Percentiles rank a stretch among this genome's conserved stretches.
phyloP scores from a whole-genome alignment of 2,888 invertebrate species.

The Ichneumoninae sp. region DNA sequence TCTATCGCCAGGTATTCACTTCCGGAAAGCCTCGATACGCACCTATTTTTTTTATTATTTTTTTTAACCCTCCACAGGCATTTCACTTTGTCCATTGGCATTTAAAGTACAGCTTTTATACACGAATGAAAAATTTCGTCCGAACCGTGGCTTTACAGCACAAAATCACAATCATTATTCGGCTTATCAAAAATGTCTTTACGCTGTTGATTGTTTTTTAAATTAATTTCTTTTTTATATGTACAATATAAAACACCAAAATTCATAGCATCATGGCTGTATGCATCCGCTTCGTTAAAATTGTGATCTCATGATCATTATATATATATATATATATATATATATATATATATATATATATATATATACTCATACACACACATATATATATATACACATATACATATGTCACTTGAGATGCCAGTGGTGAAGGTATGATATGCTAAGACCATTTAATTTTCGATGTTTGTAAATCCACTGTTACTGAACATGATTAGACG shows the following conservation, averaged over 20 bases:
- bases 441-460: conserved; percentile 23
- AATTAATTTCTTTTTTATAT: neutral
- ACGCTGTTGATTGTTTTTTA: conserved; percentile 11
- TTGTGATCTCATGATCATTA: conserved; percentile 50
- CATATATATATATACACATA: neutral
- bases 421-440: conserved; percentile 68
- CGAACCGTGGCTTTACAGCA: conserved; percentile 33
- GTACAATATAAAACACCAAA: conserved; percentile 11
- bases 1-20: conserved; percentile 78
- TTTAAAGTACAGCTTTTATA: conserved; percentile 64
- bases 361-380: neutral
- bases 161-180: conserved; percentile 48
- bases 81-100: conserved; percentile 66
- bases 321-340: neutral
- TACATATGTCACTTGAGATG: conserved; percentile 65
- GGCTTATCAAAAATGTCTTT: conserved; percentile 40
- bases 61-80: conserved; percentile 30
- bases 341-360: neutral
- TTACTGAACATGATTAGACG: conserved; percentile 57
- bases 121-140: conserved; percentile 16
- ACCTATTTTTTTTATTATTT: conserved; percentile 23
- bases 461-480: neutral
- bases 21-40: conserved; percentile 20
- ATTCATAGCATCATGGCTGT: conserved; percentile 53
- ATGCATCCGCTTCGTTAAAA: conserved; percentile 51